Evolutionary conservation across 1,140 invertebrate genomes (phyloP).

Genomic region (Drosophila chauvacae): DNA sequence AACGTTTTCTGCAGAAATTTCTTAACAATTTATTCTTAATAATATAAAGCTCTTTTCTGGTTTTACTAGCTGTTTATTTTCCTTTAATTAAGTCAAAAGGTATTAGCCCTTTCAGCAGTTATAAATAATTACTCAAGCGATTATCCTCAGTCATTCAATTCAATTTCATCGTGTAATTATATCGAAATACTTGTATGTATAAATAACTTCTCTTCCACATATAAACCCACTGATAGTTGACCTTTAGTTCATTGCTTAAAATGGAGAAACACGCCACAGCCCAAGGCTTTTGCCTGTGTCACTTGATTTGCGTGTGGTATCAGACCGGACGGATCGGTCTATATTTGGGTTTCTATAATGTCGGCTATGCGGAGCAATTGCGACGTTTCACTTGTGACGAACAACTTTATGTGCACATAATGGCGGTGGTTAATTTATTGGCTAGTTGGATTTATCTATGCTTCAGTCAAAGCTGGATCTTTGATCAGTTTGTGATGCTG

Average conservation of each 20-base stretch:
- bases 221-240: neutral
- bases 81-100: neutral
- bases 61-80: neutral
- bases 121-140: neutral
- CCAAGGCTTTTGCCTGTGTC: constrained; percentile 62
- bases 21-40: no score
- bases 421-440: constrained; percentile 31
- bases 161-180: neutral
- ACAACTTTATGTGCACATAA: constrained; percentile 58
- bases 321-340: constrained; percentile 33
- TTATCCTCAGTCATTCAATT: neutral
- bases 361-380: constrained; percentile 31
- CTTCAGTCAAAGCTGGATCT: constrained; percentile 51
- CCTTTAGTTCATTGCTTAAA: constrained; percentile 10
- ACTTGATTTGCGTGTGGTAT: constrained; percentile 58
- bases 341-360: constrained; percentile 62
- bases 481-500: constrained; percentile 47
- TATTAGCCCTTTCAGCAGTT: neutral
- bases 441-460: constrained; percentile 40
- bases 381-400: constrained; percentile 44
- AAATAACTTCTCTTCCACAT: neutral
- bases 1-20: neutral
- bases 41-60: neutral
- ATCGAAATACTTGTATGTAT: no score
- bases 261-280: constrained; percentile 55